Evolutionary conservation across 2,888 invertebrate species (phyloP), one percentile per base, ranked within the genome.

Genomic region (Chalcis sispes): DNA sequence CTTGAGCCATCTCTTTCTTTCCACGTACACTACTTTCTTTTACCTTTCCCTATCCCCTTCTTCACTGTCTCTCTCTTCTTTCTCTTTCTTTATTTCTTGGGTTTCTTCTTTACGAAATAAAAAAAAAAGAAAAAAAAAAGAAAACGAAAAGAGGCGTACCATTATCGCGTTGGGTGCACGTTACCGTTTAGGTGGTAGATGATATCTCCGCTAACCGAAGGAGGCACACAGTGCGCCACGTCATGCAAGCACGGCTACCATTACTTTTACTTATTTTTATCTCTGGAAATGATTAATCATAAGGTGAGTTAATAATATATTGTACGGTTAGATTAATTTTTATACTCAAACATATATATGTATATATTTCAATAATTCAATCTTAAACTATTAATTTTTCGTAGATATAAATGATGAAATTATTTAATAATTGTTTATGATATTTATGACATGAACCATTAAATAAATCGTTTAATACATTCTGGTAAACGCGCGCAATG

Each of bases 201-300:
- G 20, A 56, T 32, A 67, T 67, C 56, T 27, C 7, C 15, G 29
- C 27, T 46, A 52, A 20, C 23, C 56, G 29, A 29, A 46, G 20
- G 56, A 56, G 36, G 40, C 54, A 7, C 27, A n/a, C 25, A 20
- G 50, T 48, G 18, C 27, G 42, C 20, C 42, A 23, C 2, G 29
- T 67, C 56, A 67, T 46, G 67, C 54, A 25, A 42, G 27, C 40
- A 10, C 2, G 8, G 8, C 40, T 15, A 56, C 52, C 20, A 67
- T 67, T 54, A 66, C 42, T 54, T 54, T 54, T 66, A n/a, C 54
- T 66, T 67, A 29, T 18, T 54, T 56, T 67, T 67, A 20, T 54
- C 36, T 42, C n/a, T 56, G 42, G 15, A 18, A 27, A 56, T 56
- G 42, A 67, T 67, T 67, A 67, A 67, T 67, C 56, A 56, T 56